Evolutionary conservation across 1,140 invertebrate genomes (phyloP), one percentile per base, ranked within the genome.

Genomic region (Drosophila ironensis): DNA sequence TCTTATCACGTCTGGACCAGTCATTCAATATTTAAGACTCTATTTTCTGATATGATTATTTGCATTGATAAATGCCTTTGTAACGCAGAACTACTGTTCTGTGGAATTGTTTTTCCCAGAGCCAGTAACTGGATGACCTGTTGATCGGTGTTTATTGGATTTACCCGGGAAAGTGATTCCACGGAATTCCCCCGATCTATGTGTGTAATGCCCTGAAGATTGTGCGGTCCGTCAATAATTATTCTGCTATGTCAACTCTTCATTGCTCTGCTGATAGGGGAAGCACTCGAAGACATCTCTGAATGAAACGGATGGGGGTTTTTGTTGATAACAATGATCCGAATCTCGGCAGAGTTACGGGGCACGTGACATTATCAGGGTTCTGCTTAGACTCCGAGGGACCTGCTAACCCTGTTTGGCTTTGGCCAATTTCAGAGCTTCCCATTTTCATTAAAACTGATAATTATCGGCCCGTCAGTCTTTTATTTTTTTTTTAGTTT

Each of bases 351-450:
- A 20, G 51, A 17, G 41, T 16, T 3, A 5, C 7, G 33, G 33
- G 33, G 33, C 64, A 68, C 64, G 64, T 68, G 63, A 68, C 63
- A 56, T 46, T 68, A 68, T 68, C 33, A 6, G 19, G n/a, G n/a
- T n/a, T n/a, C n/a, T n/a, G n/a, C n/a, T n/a, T 46, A 28, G 38
- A 25, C 22, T 46, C 22, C 22, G 5, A 24, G 30, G 16, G 17
- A 57, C 19, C 41, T 14, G 30, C 38, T 60, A 61, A 28, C 24
- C 56, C 17, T 22, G 6, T 24, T 22, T 17, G 30, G 42, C 11
- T 33, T 38, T 66, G 24, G 41, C 38, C 47, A 30, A 28, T 16
- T 38, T 44, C 12, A 1, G 24, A 45, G 30, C 30, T 41, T 33
- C 9, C 33, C 27, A 2, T 25, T 68, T 46, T 68, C 14, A 68